Percentiles rank a stretch among this genome's conserved stretches.
Conservation (phyloP, 2,888 invertebrate genomes). For the Metallyticus violacea region DNA sequence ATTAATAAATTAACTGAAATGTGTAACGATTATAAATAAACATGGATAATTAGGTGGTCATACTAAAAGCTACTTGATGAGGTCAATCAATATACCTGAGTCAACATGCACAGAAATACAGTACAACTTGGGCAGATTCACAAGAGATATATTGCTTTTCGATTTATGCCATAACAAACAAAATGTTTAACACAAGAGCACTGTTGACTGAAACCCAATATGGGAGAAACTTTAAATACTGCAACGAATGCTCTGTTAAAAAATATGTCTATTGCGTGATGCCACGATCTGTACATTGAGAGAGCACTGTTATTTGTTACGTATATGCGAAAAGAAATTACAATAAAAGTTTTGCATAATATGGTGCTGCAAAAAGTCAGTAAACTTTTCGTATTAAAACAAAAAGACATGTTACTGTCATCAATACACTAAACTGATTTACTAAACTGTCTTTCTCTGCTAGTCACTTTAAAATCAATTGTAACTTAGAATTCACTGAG, state of each 20-base stretch:
- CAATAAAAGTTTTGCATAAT: not conserved
- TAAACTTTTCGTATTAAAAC: not conserved
- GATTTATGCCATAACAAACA: not conserved
- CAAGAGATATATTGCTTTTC: not conserved
- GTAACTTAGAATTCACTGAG: not conserved
- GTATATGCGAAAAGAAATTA: not conserved
- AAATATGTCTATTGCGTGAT: not conserved
- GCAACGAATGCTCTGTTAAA: not conserved
- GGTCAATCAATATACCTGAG: not conserved
- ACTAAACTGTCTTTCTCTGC: not conserved
- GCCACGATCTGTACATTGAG: not conserved
- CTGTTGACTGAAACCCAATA: not conserved
- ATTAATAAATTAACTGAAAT: not conserved
- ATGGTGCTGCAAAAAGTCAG: not conserved
- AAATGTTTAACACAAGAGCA: not conserved
- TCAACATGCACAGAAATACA: not conserved
- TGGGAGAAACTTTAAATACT: not conserved
- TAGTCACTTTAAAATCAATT: not conserved
- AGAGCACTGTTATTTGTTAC: not conserved
- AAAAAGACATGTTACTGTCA: not conserved
- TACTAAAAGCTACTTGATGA: not conserved
- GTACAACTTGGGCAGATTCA: not conserved
- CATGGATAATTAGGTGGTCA: not conserved
- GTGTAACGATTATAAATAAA: not conserved
- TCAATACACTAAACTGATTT: not conserved